Conservation (phyloP, 2,113 vertebrate genomes). For the Aythya baeri region DNA sequence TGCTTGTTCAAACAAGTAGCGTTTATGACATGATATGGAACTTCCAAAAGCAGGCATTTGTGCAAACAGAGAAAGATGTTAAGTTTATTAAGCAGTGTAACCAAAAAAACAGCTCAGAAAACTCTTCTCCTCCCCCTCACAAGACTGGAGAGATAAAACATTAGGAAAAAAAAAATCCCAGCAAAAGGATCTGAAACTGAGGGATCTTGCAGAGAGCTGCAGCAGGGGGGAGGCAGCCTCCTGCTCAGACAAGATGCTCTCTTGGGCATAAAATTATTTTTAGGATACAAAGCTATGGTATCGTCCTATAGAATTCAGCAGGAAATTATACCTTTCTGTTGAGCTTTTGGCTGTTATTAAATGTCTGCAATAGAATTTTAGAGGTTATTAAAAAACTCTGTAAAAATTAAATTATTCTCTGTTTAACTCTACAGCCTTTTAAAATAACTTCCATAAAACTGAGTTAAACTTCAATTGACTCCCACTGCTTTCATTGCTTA, state of each 20-base stretch:
- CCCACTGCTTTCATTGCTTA: slow-evolving; percentile 50
- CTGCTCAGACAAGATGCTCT: not conserved
- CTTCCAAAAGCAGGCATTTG: slow-evolving; percentile 41
- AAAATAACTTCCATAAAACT: slow-evolving; percentile 57
- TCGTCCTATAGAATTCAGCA: not conserved
- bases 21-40: slow-evolving; percentile 41
- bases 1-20: slow-evolving; percentile 34
- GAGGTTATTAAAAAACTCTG: slow-evolving; percentile 45
- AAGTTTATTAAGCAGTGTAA: not conserved
- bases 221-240: not conserved
- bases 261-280: slow-evolving; percentile 23
- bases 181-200: not conserved
- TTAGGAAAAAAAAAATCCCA: not conserved
- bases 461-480: slow-evolving; percentile 21
- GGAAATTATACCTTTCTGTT: slow-evolving; percentile 41
- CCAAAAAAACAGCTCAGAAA: not conserved
- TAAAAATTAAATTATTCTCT: slow-evolving; percentile 62
- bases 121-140: not conserved
- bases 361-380: slow-evolving; percentile 10
- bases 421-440: slow-evolving; percentile 47
- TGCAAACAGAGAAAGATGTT: not conserved
- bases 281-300: not conserved
- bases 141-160: not conserved
- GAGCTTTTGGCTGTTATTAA: slow-evolving; percentile 15
- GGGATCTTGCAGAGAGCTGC: not conserved